Evolutionary conservation across 2,888 invertebrate genomes (phyloP), one percentile per base, ranked within the genome.

Genomic region (Pseudococcus viburni): DNA sequence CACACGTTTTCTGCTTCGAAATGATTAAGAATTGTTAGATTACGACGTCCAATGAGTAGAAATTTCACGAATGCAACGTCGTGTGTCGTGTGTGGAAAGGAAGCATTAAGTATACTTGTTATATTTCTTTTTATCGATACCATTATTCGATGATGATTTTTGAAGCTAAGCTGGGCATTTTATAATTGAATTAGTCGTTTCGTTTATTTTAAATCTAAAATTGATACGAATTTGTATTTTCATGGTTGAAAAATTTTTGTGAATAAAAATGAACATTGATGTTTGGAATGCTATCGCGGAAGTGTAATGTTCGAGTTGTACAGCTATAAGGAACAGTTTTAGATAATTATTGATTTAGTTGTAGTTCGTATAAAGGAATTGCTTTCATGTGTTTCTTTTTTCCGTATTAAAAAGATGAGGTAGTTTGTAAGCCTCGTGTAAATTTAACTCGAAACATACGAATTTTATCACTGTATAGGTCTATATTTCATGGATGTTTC

Each of bases 331-430:
- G 33, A 73, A 33, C 39, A 73, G 33, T 33, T 33, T 73, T 73
- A 73, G 33, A 73, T 73, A 73, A 73, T 73, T 73, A 73, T 73
- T 73, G 73, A 73, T 73, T 73, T 33, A 33, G 73, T 73, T 73
- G 73, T 73, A 73, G 33, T 73, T 33, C 33, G 73, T 33, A 33
- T 42, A 73, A 73, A 73, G 73, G 33, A 17, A 33, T 73, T 33
- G 33, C 73, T 73, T 73, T 73, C 6, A 33, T 26, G 73, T 73
- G 73, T 73, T 73, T 39, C 39, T 33, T 68, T 68, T 73, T 73
- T 73, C 73, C 15, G 33, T 17, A 73, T 33, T 73, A 4, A 33
- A 73, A 73, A 17, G 68, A 73, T 33, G 12, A 73, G 33, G 22
- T 22, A 68, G 39, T 7, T 42, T 42, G 42, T 42, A 42, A 3